Evolutionary conservation across 2,113 vertebrate genomes (phyloP).

Genomic region (Podarcis raffonei): DNA sequence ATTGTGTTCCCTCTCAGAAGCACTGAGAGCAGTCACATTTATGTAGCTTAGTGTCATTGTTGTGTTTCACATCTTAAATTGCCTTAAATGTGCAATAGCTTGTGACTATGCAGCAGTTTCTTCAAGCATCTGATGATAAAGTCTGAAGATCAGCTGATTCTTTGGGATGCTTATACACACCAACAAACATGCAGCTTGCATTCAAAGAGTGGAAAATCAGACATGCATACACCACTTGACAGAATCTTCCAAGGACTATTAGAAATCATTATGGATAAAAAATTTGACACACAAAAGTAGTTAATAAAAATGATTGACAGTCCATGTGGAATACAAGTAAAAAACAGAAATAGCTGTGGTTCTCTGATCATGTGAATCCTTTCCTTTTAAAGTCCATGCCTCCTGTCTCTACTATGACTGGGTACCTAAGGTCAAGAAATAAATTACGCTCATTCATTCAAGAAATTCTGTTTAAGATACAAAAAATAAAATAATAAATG

Average conservation of each 20-base stretch:
- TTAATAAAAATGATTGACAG: not conserved
- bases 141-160: not conserved
- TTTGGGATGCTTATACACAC: not conserved
- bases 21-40: not conserved
- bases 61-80: not conserved
- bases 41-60: not conserved
- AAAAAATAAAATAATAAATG: not conserved
- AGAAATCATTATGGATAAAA: not conserved
- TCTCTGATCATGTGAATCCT: not conserved
- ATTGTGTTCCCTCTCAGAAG: not conserved
- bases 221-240: not conserved
- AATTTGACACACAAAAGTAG: not conserved
- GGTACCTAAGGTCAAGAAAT: not conserved
- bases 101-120: not conserved
- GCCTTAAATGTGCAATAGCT: not conserved
- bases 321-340: not conserved
- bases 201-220: not conserved
- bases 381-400: not conserved
- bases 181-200: not conserved
- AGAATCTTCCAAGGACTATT: not conserved
- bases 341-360: not conserved
- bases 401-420: not conserved
- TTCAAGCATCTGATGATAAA: not conserved
- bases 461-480: not conserved
- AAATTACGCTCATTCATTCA: not conserved